These are phyloP conservation scores for Biston stratarius DNA, from an alignment of 2,888 invertebrate species.

Conservation along the genomic window DNA sequence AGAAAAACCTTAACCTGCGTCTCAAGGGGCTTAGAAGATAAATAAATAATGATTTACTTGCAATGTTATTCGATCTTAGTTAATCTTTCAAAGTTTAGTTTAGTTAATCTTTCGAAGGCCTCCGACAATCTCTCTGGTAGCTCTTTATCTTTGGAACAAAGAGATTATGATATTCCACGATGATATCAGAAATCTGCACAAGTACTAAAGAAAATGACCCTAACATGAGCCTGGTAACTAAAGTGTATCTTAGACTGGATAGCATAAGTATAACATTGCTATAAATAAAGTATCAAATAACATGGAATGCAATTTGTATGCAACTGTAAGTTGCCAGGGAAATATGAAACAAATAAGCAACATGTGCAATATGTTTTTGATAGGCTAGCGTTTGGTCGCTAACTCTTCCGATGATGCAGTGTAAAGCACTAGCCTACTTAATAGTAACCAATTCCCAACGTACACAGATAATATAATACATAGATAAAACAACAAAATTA, in stretches of 20 bases:
- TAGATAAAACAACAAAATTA: not conserved
- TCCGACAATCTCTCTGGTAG: not conserved
- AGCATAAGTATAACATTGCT: constrained; percentile 13
- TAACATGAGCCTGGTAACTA: constrained; percentile 7
- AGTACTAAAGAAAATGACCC: constrained; percentile 19
- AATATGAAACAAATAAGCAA: not conserved
- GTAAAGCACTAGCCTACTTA: too few relatives aligned
- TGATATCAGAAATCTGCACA: constrained; percentile 14
- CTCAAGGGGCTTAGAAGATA: constrained; percentile 5
- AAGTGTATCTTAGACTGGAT: constrained; percentile 9
- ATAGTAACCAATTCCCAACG: not conserved
- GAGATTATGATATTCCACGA: not conserved
- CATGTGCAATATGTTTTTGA: not conserved
- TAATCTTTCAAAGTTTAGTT: too few relatives aligned
- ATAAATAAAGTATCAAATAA: constrained; percentile 9
- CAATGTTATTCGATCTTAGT: constrained; percentile 3
- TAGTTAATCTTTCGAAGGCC: not conserved
- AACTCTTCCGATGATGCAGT: too few relatives aligned
- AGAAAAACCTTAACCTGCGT: not conserved
- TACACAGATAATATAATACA: not conserved
- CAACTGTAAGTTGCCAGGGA: not conserved
- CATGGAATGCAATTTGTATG: not conserved
- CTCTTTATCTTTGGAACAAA: constrained; percentile 3
- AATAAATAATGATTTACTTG: constrained; percentile 4
- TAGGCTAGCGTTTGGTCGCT: too few relatives aligned